A percentile compares a stretch with the other conserved stretches of the same genome.
phyloP scores from a whole-genome alignment of 2,888 invertebrate species.

The Archaeoteleia sp. region DNA sequence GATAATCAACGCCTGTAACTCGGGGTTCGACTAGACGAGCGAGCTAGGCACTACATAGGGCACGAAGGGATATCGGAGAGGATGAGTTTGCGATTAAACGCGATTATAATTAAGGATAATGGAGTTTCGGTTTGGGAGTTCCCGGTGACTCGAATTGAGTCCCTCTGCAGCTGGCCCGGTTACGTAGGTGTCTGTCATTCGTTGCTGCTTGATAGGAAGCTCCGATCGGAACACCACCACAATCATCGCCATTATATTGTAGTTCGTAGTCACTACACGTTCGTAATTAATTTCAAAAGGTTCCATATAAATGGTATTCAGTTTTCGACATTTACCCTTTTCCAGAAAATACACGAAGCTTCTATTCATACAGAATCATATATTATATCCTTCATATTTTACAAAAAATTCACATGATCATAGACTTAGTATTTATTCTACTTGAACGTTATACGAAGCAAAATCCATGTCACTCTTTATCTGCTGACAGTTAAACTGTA shows the following conservation, averaged over 20 bases:
- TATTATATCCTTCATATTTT: too few species aligned
- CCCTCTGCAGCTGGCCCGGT: slow-evolving; percentile 61
- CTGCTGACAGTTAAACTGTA: too few species aligned
- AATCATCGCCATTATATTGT: slow-evolving; percentile 27
- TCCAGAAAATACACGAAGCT: too few species aligned
- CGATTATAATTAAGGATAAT: slow-evolving; percentile 73
- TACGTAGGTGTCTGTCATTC: slow-evolving; percentile 53
- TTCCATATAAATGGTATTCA: slow-evolving; percentile 2
- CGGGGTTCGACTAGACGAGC: slow-evolving; percentile 44
- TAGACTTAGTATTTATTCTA: too few species aligned
- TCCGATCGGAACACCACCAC: slow-evolving; percentile 24
- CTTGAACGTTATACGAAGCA: too few species aligned
- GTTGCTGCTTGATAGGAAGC: slow-evolving; percentile 20
- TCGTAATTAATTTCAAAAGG: slow-evolving; percentile 24
- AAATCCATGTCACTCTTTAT: too few species aligned
- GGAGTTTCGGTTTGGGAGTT: slow-evolving; percentile 68
- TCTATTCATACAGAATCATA: too few species aligned
- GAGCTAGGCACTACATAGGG: slow-evolving; percentile 32
- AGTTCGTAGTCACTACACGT: slow-evolving; percentile 7
- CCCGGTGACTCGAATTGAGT: slow-evolving; percentile 56
- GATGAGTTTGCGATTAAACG: slow-evolving; percentile 71
- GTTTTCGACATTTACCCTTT: background rate
- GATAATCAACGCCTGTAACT: slow-evolving; percentile 60
- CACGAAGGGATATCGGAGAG: slow-evolving; percentile 51
- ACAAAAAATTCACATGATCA: too few species aligned